Base-by-base conservation (phyloP, 2,797 vertebrate species). In the Echiichthys vipera region DNA sequence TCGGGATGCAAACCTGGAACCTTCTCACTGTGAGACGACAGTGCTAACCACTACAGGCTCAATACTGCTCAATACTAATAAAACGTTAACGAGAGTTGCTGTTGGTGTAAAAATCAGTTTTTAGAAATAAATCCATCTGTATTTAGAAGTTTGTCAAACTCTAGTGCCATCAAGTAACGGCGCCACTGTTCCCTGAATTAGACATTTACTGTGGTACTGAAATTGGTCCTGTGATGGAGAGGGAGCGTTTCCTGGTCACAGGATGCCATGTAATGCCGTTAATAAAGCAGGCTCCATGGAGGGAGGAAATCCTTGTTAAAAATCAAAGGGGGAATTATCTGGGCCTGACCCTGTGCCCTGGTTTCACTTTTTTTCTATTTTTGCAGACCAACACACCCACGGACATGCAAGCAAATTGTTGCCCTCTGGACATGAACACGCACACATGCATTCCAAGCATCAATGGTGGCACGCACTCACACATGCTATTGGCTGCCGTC, bases 181-280 rank as follows among this genome's bases (percentile, higher is more conserved):
- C 29, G 10, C 34, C 18, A 7, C 45, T 55, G 20, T 56, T 36
- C 68, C 50, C 58, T 71, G 47, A 7, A 47, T 77, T 10, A 43
- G 18, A 54, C 3, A 14, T 39, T 63, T 29, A 51, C 20, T n/a
- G 45, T 39, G 69, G 63, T 10, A 8, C 49, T 73, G 34, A 43
- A 53, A 57, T n/a, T 20, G 43, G 46, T 73, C 74, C 76, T 65
- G 63, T 89, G 84, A 89, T 74, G 71, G 50, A 55, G 30, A 62
- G 39, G 22, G 65, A 71, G 58, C 24, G 24, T 80, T 83, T 88
- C 72, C 76, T 72, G 63, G 82, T 87, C 85, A 89, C 83, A 90
- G 84, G 89, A 89, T 74, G 68, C 73, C 70, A 68, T 86, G 79
- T 85, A 88, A 92, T 82, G 80, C 56, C 17, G 70, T 90, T 89